Evolutionary conservation across 2,797 vertebrate genomes (phyloP).

Genomic region (Tadarida brasiliensis): DNA sequence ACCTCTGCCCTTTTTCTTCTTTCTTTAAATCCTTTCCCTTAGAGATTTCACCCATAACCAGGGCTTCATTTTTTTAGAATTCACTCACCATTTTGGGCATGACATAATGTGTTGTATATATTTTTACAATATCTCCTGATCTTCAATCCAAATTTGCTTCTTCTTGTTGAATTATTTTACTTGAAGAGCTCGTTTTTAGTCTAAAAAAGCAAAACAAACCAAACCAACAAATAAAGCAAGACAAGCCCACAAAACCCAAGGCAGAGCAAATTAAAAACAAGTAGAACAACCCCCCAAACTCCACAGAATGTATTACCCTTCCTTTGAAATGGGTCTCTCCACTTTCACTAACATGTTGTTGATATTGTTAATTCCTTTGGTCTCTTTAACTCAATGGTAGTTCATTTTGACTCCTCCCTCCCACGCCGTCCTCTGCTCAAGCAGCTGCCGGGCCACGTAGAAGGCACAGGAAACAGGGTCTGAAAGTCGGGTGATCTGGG

Average conservation of each 20-base stretch:
- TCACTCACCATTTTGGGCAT: background rate
- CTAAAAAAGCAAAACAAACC: background rate
- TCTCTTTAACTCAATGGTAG: background rate
- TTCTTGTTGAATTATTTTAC: background rate
- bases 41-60: background rate
- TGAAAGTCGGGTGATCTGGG: background rate
- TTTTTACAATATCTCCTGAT: background rate
- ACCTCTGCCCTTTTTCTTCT: background rate
- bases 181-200: background rate
- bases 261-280: background rate
- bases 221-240: background rate
- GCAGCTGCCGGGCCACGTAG: background rate
- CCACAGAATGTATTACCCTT: background rate
- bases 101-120: background rate
- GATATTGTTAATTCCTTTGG: background rate
- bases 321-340: background rate
- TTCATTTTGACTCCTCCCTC: background rate
- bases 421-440: fast-evolving
- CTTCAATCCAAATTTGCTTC: background rate
- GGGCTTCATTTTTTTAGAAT: background rate
- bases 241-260: background rate
- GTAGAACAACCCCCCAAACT: no score
- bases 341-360: background rate
- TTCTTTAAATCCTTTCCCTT: background rate
- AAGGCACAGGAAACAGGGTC: background rate